Conservation (phyloP, 30 jellyfish, hydroid and myxozoan genomes). For the Cassiopea xamachana region DNA sequence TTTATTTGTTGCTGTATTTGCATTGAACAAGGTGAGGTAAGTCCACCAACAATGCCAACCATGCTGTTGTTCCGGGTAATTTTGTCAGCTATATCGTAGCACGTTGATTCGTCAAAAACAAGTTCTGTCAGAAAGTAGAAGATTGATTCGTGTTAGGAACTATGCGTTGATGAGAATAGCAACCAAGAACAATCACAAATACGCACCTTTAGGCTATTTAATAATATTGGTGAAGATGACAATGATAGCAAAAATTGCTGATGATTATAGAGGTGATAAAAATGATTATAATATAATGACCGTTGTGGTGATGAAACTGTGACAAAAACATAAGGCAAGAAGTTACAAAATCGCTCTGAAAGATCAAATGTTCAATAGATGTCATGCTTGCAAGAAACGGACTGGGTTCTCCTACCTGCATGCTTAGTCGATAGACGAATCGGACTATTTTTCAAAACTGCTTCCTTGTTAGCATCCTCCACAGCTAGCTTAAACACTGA, state of each 20-base stretch:
- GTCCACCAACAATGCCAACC: slow-evolving; percentile 89
- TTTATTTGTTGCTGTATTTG: slow-evolving; percentile 57
- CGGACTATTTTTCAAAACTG: slow-evolving; percentile 32
- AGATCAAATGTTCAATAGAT: too few species aligned
- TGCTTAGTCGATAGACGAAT: slow-evolving; percentile 50
- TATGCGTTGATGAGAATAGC: too few species aligned
- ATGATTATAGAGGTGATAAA: too few species aligned
- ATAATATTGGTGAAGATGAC: too few species aligned
- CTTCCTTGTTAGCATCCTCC: slow-evolving; percentile 52
- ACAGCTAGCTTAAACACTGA: slow-evolving; percentile 74
- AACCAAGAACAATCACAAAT: too few species aligned
- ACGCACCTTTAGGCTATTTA: too few species aligned
- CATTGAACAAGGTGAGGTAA: slow-evolving; percentile 77
- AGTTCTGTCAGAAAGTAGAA: slow-evolving; percentile 31
- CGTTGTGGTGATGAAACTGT: too few species aligned
- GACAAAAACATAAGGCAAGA: too few species aligned
- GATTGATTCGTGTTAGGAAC: neutral
- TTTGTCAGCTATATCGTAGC: slow-evolving; percentile 50
- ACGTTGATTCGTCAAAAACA: slow-evolving; percentile 44
- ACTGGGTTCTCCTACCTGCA: slow-evolving; percentile 26
- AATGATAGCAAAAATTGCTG: too few species aligned
- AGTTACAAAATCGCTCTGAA: too few species aligned
- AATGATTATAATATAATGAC: too few species aligned
- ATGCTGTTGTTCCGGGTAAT: slow-evolving; percentile 7
- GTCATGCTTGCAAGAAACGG: too few species aligned